Evolutionary conservation across 1,140 invertebrate genomes (phyloP), one percentile per base, ranked within the genome.

Genomic region (Drosophila bifasciata): DNA sequence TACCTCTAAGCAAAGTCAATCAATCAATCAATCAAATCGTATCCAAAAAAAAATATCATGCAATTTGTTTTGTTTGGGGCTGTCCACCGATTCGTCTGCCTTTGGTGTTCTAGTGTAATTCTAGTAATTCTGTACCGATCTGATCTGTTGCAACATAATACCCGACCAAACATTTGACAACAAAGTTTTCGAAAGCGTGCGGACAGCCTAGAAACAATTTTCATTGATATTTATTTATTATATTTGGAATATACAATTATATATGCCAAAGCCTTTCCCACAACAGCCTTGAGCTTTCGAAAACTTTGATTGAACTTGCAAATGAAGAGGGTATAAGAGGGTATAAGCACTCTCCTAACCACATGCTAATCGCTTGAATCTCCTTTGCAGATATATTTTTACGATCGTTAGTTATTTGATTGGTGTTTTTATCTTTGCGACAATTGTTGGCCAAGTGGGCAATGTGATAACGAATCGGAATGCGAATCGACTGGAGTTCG

Each of bases 381-480:
- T 45, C 40, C 11, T 28, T 48, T 19, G 1, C 94, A 99, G 98
- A 93, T 99, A 98, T 92, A 94, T 98, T 81, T 99, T 99, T 92
- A 98, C 97, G 56, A 99, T 99, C 91, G 95, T 98, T 73, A 98
- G 97, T 92, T 99, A 99, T 92, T 94, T 99, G 71, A 98, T 99
- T 81, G 98, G 98, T 58, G 97, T 99, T 36, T 99, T 99, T 93
- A 98, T 99, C 91, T 99, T 99, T 92, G 97, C 98, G n/a, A 99
- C 97, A 11, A 98, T 99, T 86, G 98, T 99, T 16, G 98, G 98
- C 50, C 98, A 99, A 94, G 98, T 99, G 36, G 98, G 98, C 57
- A 99, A 98, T 92, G 97, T 99, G 73, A 99, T 99, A 88, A 98
- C 97, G 4, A 99, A 99, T 92, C 94, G 97, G 71, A 99, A 99